These are phyloP conservation scores for Ictinia mississippiensis DNA, from an alignment of 2,797 vertebrate species.

Conservation along the genomic window DNA sequence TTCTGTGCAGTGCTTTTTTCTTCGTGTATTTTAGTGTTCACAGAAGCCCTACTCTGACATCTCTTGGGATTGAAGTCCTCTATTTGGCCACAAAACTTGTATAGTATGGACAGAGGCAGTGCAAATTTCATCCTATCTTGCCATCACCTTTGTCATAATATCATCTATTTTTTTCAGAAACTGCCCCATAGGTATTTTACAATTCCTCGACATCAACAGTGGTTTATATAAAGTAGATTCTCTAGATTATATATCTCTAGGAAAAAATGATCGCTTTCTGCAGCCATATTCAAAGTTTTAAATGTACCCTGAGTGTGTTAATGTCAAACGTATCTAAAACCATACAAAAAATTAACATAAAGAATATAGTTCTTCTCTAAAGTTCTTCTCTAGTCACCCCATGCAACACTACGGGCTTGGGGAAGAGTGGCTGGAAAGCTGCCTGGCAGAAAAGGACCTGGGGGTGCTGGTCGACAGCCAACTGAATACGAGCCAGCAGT, in stretches of 20 bases:
- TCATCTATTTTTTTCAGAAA: not conserved
- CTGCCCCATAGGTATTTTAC: not conserved
- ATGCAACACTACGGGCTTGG: no score
- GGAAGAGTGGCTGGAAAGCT: no score
- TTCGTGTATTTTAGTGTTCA: not conserved
- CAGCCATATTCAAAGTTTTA: not conserved
- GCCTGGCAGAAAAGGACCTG: no score
- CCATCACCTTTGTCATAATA: not conserved
- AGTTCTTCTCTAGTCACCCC: no score
- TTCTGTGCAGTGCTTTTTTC: not conserved
- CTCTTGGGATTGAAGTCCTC: not conserved
- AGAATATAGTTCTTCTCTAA: not conserved
- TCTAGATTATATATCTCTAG: not conserved
- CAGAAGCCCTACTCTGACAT: not conserved
- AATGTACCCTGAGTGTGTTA: not conserved
- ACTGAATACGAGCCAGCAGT: no score
- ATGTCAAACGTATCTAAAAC: not conserved
- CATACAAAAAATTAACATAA: not conserved
- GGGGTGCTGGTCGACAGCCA: no score
- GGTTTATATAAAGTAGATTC: not conserved
- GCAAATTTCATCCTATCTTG: not conserved
- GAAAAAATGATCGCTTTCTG: not conserved
- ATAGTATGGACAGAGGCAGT: not conserved
- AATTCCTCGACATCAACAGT: not conserved
- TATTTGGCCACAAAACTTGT: not conserved